Conservation (phyloP, 1,140 invertebrate genomes). For the Bombus soroeensis region DNA sequence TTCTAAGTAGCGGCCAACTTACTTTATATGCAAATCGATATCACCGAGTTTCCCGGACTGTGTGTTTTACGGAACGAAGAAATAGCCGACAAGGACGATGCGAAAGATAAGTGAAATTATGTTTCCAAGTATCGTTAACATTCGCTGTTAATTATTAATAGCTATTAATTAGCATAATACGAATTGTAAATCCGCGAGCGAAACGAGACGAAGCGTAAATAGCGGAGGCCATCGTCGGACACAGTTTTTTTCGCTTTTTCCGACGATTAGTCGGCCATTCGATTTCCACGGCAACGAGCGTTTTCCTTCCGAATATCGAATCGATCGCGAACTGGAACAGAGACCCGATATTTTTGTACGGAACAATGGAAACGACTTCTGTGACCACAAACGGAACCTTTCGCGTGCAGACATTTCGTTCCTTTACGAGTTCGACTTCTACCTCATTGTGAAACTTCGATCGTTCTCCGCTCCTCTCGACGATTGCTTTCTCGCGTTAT, state of each 20-base stretch:
- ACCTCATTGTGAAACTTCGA: slow-evolving; percentile 36
- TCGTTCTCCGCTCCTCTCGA: not conserved
- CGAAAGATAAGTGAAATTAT: slow-evolving; percentile 55
- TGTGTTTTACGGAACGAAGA: slow-evolving; percentile 17
- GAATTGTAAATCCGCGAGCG: slow-evolving; percentile 19
- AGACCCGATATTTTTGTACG: slow-evolving; percentile 31
- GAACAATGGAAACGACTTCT: slow-evolving; percentile 45
- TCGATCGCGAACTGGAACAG: slow-evolving; percentile 34
- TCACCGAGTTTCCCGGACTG: slow-evolving; percentile 33
- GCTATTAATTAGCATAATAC: not conserved
- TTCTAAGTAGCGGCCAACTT: slow-evolving; percentile 48
- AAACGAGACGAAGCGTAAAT: not conserved
- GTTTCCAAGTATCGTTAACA: slow-evolving; percentile 39
- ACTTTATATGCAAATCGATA: slow-evolving; percentile 54
- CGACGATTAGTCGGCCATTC: slow-evolving; percentile 30
- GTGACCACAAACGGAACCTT: slow-evolving; percentile 30
- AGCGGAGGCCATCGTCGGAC: not conserved
- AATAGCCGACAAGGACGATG: not conserved
- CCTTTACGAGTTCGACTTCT: slow-evolving; percentile 34
- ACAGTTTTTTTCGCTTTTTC: not conserved
- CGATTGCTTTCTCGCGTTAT: slow-evolving; percentile 29
- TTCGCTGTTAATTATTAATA: slow-evolving; percentile 49
- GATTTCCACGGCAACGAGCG: not conserved
- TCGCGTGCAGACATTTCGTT: slow-evolving; percentile 42
- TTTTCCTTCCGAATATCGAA: slow-evolving; percentile 16